Evolutionary conservation across 2,797 vertebrate genomes (phyloP), one percentile per base, ranked within the genome.

Genomic region (Coregonus sp.): DNA sequence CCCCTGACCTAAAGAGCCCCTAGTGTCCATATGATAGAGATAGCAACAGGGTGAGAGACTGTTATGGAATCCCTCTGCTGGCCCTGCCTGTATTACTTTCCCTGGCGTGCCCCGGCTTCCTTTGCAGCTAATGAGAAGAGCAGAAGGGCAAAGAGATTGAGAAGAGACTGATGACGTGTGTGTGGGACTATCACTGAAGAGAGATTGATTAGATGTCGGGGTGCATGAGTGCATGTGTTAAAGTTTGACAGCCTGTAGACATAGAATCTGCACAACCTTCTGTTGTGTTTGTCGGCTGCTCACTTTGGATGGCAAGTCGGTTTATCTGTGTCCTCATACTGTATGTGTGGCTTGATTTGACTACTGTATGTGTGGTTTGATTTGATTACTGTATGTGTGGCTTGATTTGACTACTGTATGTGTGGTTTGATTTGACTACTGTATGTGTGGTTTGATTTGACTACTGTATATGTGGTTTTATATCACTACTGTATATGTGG

Each of bases 1-100:
- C 89, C 91, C 86, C 75, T 91, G 86, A 88, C 89, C 73, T 5
- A 35, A 70, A 79, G 75, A 59, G 77, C 80, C 84, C 80, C 84
- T 76, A 56, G 78, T 82, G 84, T 86, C 78, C 76, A 35, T 77
- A 66, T 75, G 78, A 83, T 76, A 84, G 80, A 87, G 79, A 70
- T 75, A 78, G 75, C 80, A 73, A 76, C 9, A 51, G 61, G 80
- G 84, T 73, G 79, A 87, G 54, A n/a, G 82, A 84, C n/a, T 61
- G 76, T 88, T 85, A 84, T 59, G 73, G 72, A 89, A 89, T 80
- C 61, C 37, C 29, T 63, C 50, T 7, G 18, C 70, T 84, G 65
- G 72, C 70, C 35, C 35, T 33, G 54, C 54, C 52, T 16, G 7
- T 75, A 66, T 82, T 40, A 69, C 74, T 80, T 84, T 84, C 77